A percentile compares a stretch with the other conserved stretches of the same genome.
Conservation (phyloP, 2,113 vertebrate species). For the Aramus guarauna region DNA sequence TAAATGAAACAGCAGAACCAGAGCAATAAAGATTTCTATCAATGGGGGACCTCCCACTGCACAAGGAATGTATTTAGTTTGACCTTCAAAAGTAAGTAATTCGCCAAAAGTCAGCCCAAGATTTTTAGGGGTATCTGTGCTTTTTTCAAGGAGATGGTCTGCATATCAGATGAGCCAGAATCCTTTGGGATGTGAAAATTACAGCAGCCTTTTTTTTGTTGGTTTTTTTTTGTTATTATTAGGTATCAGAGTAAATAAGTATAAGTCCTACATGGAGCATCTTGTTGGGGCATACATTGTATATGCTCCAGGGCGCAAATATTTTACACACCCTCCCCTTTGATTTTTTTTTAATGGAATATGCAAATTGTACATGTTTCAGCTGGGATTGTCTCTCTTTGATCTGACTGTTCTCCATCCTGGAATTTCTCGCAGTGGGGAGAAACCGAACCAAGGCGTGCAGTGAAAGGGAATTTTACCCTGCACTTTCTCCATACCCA, state of each 20-base stretch:
- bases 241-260: slow-evolving; percentile 49
- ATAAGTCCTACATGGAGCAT: neutral
- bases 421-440: neutral
- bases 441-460: neutral
- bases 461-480: neutral
- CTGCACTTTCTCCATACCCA: neutral
- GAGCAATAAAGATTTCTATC: slow-evolving; percentile 51
- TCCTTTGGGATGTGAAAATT: slow-evolving; percentile 12
- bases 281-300: slow-evolving; percentile 58
- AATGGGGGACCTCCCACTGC: slow-evolving; percentile 35
- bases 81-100: slow-evolving; percentile 39
- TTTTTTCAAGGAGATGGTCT: slow-evolving; percentile 1
- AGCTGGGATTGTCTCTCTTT: slow-evolving; percentile 56
- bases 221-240: neutral
- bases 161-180: neutral
- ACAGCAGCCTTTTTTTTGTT: neutral
- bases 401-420: slow-evolving; percentile 35
- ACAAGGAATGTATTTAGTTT: slow-evolving; percentile 31
- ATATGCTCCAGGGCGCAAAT: slow-evolving; percentile 53
- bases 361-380: slow-evolving; percentile 47
- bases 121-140: neutral
- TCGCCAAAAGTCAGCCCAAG: neutral
- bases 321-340: slow-evolving; percentile 63
- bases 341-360: slow-evolving; percentile 56
- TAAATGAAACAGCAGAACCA: slow-evolving; percentile 32